These are phyloP conservation scores for Lasioglossum leucozonium DNA, from an alignment of 2,888 invertebrate genomes.

Conservation along the genomic window DNA sequence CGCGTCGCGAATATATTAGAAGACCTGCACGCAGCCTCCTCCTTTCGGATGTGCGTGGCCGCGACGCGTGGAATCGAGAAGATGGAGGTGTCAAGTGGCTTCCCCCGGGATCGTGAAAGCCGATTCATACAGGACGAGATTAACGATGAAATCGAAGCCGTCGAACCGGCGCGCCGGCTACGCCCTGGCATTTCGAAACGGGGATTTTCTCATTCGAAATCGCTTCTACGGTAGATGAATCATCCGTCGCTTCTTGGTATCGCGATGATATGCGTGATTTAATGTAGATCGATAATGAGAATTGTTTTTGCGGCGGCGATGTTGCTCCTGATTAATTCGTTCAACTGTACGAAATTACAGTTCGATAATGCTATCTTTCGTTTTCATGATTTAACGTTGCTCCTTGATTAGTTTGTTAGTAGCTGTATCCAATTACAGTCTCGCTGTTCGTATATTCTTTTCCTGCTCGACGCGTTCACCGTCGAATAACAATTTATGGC, in stretches of 20 bases:
- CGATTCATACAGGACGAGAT: slow-evolving; percentile 35
- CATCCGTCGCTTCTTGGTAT: neutral
- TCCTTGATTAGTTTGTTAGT: neutral
- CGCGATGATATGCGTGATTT: neutral
- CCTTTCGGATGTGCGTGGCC: slow-evolving; percentile 29
- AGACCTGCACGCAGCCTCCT: slow-evolving; percentile 30
- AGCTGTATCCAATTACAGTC: neutral
- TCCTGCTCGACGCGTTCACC: too few relatives aligned
- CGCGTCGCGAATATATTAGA: slow-evolving; percentile 57
- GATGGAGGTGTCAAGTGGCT: slow-evolving; percentile 56
- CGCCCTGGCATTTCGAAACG: neutral
- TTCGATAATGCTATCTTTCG: neutral
- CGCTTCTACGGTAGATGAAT: neutral
- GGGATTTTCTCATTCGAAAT: neutral
- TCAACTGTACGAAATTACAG: neutral
- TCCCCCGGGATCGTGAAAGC: slow-evolving; percentile 33
- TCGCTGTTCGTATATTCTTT: too few relatives aligned
- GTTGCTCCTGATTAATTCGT: neutral
- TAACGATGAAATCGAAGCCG: slow-evolving; percentile 44
- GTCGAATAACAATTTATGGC: neutral
- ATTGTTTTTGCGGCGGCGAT: neutral
- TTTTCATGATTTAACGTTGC: neutral
- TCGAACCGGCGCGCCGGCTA: neutral
- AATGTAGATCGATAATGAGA: neutral
- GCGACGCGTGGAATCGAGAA: slow-evolving; percentile 40